phyloP scores from a whole-genome alignment of 2,888 invertebrate species.

The Drosophila neutralis region DNA sequence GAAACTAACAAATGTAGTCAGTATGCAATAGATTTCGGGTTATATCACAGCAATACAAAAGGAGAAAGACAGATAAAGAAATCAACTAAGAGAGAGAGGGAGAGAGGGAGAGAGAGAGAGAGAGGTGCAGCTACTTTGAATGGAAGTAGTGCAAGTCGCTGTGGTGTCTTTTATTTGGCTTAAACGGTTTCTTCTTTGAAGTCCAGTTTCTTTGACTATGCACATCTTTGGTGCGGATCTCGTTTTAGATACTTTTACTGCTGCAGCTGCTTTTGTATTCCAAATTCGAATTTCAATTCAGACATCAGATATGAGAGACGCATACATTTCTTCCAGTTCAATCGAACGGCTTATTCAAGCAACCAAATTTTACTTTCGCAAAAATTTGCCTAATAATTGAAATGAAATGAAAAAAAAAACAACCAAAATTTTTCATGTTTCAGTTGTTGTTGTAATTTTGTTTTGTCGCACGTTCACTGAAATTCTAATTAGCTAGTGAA shows the following conservation, averaged over 20 bases:
- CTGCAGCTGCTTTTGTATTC: slow-evolving; percentile 22
- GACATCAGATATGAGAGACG: not conserved
- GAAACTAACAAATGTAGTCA: not conserved
- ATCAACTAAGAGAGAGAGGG: not conserved
- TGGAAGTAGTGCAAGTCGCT: slow-evolving; percentile 3
- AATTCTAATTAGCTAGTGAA: slow-evolving; percentile 75
- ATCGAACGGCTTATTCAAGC: slow-evolving; percentile 52
- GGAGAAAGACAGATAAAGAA: not conserved
- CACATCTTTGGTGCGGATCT: slow-evolving; percentile 16
- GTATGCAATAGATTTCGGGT: not conserved
- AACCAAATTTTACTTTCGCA: slow-evolving; percentile 63
- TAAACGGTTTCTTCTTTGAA: slow-evolving; percentile 23
- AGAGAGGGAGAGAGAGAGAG: not conserved
- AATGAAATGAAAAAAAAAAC: slow-evolving; percentile 27
- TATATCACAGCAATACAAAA: not conserved
- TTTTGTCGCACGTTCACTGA: slow-evolving; percentile 55
- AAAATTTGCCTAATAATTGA: slow-evolving; percentile 78
- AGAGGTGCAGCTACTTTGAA: not conserved
- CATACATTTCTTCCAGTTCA: not conserved
- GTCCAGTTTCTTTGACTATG: slow-evolving; percentile 8
- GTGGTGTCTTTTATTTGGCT: not conserved
- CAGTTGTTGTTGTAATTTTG: slow-evolving; percentile 17
- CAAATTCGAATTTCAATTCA: slow-evolving; percentile 11
- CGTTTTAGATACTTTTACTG: slow-evolving; percentile 15
- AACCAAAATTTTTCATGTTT: slow-evolving; percentile 12